Evolutionary conservation across 2,113 vertebrate species (phyloP).

Genomic region (Tor tambroides): DNA sequence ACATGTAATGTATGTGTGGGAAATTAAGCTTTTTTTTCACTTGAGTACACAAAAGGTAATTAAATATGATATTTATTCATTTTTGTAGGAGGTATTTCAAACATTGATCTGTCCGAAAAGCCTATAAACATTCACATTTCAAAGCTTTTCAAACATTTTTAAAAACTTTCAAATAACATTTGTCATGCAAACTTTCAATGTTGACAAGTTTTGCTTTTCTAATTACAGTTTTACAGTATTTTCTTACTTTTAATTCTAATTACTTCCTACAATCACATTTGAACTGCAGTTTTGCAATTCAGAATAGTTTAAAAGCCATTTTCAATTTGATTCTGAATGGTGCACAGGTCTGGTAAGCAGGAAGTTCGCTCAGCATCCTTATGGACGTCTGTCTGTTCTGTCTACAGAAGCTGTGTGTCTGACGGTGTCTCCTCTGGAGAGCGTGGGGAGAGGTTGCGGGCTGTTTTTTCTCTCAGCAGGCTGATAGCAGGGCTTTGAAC

Average conservation of each 20-base stretch:
- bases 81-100: background rate
- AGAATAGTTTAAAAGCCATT: background rate
- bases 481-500: constrained; percentile 58
- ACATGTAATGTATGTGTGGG: background rate
- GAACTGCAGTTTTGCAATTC: background rate
- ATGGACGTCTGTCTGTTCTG: background rate
- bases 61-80: background rate
- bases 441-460: constrained; percentile 20
- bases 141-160: background rate
- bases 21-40: background rate
- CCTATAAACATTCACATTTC: background rate
- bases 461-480: constrained; percentile 47
- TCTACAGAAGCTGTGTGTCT: constrained; percentile 15
- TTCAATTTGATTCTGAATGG: background rate
- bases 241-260: background rate
- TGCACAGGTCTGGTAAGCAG: background rate
- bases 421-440: background rate
- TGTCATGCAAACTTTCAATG: background rate
- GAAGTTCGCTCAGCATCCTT: background rate
- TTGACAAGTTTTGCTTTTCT: background rate
- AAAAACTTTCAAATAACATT: background rate
- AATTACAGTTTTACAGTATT: background rate
- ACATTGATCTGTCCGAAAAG: background rate
- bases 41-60: background rate
- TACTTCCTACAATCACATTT: background rate